Base-by-base conservation (phyloP, 2,113 vertebrate genomes). In the Actenoides hombroni region DNA sequence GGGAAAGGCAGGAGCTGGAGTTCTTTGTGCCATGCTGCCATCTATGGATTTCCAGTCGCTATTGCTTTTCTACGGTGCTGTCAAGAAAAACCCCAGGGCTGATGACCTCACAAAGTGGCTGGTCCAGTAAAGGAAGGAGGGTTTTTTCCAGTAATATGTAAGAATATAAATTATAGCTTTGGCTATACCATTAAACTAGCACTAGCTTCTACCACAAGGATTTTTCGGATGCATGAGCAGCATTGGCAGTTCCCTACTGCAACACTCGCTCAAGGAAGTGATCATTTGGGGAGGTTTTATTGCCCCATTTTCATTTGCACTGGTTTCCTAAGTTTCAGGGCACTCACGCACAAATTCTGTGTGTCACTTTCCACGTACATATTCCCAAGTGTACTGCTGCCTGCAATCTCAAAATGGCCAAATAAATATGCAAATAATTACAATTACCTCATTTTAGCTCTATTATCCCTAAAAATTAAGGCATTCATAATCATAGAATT, bases 11-110 rank as follows among this genome's bases (percentile, higher is more conserved):
- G 24, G 19, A 74, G 9, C 4, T 53, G 5, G 53, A 42, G 96
- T 99, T 98, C 97, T 99, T 98, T 99, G 98, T 98, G 98, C 98
- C 98, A 99, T 99, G 98, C 98, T 99, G 99, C 99, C 99, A 99
- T 99, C 99, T 99, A 98, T 98, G 96, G 99, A 98, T 57, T 14
- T 73, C 46, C 5, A 3, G 13, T 3, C 14, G 88, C 28, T 29
- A 97, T 33, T 95, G 91, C 96, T 23, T 23, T 83, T 18, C 24
- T 81, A 8, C 0, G 1, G 21, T 23, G 9, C 42, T 2, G 35
- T 5, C 59, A 61, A 20, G n/a, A 40, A 7, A 85, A 91, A 88
- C 69, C 70, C 10, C 56, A 49, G 18, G 46, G 29, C 75, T 64
- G 42, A 13, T 56, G 33, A 40, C 61, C 68, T 76, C 80, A 8